Base-by-base conservation (phyloP, 2,113 vertebrate genomes). In the Tursiops truncatus region DNA sequence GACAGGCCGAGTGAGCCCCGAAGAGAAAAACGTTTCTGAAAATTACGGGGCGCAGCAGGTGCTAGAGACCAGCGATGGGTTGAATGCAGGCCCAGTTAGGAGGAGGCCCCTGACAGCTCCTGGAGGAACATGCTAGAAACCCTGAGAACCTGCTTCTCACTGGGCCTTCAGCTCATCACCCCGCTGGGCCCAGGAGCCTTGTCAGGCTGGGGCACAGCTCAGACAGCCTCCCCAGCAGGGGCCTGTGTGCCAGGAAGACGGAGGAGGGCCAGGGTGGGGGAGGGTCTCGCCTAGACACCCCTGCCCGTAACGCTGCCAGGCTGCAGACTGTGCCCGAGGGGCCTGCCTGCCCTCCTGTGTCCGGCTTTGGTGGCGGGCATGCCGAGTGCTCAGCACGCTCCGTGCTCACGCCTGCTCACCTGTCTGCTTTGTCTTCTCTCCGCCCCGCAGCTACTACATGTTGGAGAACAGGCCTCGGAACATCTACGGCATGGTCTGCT, bases 401-500 rank as follows among this genome's bases (percentile, higher is more conserved):
- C 2, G 0, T 15, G 33, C 33, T 80, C 77, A 25, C 21, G 6
- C 77, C 33, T 0, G 6, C 91, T 98, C 93, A 98, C 73, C 97
- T 89, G 60, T 53, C 68, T 97, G 86, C 85, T 98, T 91, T 98
- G 95, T 97, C 97, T 97, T 87, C 36, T 98, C 87, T 98, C 96
- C 44, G 1, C 13, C 44, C 31, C 26, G 50, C 94, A 99, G 99
- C 97, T 99, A 99, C 98, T 99, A 99, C 98, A 99, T 99, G 98
- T 97, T 99, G 98, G 99, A 99, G 93, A 99, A 99, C 98, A 98
- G 99, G 94, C 99, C 99, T n/a, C 99, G 99, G 94, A 99, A 99
- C 97, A 99, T 99, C 93, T 99, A 99, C 0, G 99, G 99, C 79
- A 99, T 99, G 99, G 99, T 99, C 94, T 99, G 99, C 98, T 99